Conservation (phyloP, 2,888 invertebrate genomes). For the Ornithoptera alexandrae region DNA sequence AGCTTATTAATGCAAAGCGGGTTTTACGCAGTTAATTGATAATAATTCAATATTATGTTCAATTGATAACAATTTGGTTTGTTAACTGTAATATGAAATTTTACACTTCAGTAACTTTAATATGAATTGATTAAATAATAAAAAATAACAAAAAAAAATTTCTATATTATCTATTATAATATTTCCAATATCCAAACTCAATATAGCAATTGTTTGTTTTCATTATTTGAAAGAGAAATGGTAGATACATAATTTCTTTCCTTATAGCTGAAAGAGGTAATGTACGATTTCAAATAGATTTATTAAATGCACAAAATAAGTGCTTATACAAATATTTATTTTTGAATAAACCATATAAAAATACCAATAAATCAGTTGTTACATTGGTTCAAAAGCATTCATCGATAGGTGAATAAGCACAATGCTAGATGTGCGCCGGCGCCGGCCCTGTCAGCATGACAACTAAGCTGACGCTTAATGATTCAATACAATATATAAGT, state of each 20-base stretch:
- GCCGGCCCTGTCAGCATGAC: conserved; percentile 38
- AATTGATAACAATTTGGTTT: background rate
- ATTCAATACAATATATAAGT: conserved; percentile 16
- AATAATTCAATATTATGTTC: background rate
- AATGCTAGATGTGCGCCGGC: conserved; percentile 34
- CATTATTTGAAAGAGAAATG: too few species aligned
- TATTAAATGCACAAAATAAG: background rate
- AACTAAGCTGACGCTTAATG: conserved; percentile 35
- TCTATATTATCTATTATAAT: too few species aligned
- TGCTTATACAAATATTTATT: background rate
- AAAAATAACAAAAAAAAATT: too few species aligned
- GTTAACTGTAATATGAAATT: background rate
- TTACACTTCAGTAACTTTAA: background rate
- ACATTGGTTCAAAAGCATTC: conserved; percentile 36
- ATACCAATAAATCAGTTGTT: conserved; percentile 32
- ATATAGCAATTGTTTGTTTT: too few species aligned
- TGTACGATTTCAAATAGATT: too few species aligned
- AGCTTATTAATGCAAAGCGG: background rate
- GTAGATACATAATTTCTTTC: too few species aligned
- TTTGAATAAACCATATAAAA: background rate
- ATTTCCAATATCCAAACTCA: too few species aligned
- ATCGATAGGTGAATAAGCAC: conserved; percentile 37
- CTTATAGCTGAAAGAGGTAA: too few species aligned
- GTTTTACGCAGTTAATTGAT: background rate
- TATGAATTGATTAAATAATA: too few species aligned